A percentile compares a stretch with the other conserved stretches of the same genome.
Evolutionary conservation across 1,140 invertebrate species (phyloP).

Genomic region (Diabrotica virgifera): DNA sequence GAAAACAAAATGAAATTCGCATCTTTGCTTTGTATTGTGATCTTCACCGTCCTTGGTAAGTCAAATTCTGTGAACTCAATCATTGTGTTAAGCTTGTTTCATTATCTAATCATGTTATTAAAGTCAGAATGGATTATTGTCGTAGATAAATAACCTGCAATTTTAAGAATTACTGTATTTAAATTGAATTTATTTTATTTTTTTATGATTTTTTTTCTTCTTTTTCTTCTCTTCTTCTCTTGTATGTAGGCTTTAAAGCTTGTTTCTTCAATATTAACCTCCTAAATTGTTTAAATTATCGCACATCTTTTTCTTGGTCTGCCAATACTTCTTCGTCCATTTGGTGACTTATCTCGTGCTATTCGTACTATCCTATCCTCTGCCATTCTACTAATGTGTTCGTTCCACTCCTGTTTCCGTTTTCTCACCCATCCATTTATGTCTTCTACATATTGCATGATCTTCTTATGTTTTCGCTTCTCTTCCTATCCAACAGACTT

Average conservation of each 20-base stretch:
- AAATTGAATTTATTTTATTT: neutral
- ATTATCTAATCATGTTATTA: conserved; percentile 12
- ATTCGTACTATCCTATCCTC: too few species aligned
- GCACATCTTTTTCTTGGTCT: too few species aligned
- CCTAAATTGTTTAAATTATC: neutral
- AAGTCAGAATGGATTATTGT: conserved; percentile 4
- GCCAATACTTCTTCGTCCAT: too few species aligned
- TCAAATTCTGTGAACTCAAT: conserved; percentile 13
- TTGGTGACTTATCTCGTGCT: too few species aligned
- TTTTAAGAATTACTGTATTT: neutral
- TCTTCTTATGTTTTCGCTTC: too few species aligned
- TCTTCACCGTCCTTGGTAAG: conserved; percentile 23
- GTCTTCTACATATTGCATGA: too few species aligned
- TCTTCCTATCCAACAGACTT: too few species aligned
- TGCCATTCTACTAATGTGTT: too few species aligned
- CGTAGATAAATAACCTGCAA: neutral
- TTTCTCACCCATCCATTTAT: too few species aligned
- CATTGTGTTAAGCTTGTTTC: neutral
- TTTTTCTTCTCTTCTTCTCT: neutral
- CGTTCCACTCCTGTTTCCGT: too few species aligned
- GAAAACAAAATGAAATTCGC: neutral
- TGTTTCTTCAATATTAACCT: neutral
- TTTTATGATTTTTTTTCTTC: neutral
- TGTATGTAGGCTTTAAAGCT: neutral
- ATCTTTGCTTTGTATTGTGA: conserved; percentile 18